Conservation (phyloP, 2,888 invertebrate genomes). For the Crioceris asparagi region DNA sequence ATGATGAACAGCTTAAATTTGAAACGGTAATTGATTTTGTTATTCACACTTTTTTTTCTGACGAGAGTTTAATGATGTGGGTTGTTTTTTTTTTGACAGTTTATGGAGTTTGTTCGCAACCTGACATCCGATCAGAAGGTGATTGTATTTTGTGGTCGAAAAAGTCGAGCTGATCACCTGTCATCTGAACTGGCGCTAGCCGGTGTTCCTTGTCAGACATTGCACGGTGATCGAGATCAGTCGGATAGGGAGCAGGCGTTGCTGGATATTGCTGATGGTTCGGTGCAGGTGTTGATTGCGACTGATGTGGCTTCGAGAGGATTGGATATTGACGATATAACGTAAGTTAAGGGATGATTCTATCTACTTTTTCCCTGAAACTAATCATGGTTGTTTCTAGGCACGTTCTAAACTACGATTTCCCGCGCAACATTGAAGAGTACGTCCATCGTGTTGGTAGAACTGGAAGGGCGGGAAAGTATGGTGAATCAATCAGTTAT, state of each 20-base stretch:
- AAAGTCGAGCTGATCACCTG: conserved; percentile 72
- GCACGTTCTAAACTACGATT: conserved; percentile 85
- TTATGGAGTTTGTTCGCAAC: conserved; percentile 56
- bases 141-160: conserved; percentile 85
- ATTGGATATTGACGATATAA: conserved; percentile 80
- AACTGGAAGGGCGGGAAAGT: conserved; percentile 84
- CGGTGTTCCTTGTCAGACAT: conserved; percentile 61
- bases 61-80: no score
- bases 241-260: conserved; percentile 70
- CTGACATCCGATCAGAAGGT: conserved; percentile 72
- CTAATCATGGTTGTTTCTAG: no score
- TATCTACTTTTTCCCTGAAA: conserved; percentile 5
- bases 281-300: conserved; percentile 75
- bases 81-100: conserved; percentile 34
- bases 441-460: conserved; percentile 94
- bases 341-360: conserved; percentile 39
- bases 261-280: conserved; percentile 68
- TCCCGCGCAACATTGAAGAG: conserved; percentile 89
- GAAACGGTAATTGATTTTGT: no score
- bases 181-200: conserved; percentile 65
- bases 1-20: conserved; percentile 35
- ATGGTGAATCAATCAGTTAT: conserved; percentile 73
- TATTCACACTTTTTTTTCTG: no score
- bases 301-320: conserved; percentile 95
- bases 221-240: conserved; percentile 82